phyloP scores from a whole-genome alignment of 2,888 invertebrate genomes.

The Polymixis flavicincta region DNA sequence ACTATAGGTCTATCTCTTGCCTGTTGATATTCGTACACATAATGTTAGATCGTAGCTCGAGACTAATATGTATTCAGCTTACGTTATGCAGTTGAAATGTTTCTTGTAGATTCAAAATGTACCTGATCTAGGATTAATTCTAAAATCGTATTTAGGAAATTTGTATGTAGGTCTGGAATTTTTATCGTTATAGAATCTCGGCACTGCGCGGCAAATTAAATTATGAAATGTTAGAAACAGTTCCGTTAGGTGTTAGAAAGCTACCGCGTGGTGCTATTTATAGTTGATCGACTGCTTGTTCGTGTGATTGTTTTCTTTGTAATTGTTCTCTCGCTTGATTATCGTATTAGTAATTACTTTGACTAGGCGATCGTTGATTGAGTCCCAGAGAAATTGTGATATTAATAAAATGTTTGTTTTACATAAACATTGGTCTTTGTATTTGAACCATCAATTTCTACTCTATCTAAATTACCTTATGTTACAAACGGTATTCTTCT shows the following conservation, averaged over 20 bases:
- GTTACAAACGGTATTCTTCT: conserved; percentile 32
- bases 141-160: conserved; percentile 72
- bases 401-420: conserved; percentile 88
- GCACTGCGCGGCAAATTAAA: conserved; percentile 62
- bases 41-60: conserved; percentile 68
- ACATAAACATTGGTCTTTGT: conserved; percentile 56
- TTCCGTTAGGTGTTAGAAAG: conserved; percentile 70
- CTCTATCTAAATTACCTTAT: conserved; percentile 7
- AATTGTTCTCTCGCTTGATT: conserved; percentile 76
- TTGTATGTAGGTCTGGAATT: conserved; percentile 68
- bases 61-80: conserved; percentile 71
- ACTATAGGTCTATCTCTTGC: conserved; percentile 81
- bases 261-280: conserved; percentile 62
- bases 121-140: conserved; percentile 85
- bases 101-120: conserved; percentile 75
- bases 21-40: conserved; percentile 77
- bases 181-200: conserved; percentile 55
- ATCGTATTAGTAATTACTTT: conserved; percentile 73
- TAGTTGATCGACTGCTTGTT: conserved; percentile 67
- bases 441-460: conserved; percentile 28
- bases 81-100: conserved; percentile 72
- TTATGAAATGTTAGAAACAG: conserved; percentile 64
- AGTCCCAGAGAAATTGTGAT: conserved; percentile 89
- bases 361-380: conserved; percentile 75
- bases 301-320: conserved; percentile 71